Conservation (phyloP, 2,888 invertebrate genomes). For the Megaustenia siamemsis region DNA sequence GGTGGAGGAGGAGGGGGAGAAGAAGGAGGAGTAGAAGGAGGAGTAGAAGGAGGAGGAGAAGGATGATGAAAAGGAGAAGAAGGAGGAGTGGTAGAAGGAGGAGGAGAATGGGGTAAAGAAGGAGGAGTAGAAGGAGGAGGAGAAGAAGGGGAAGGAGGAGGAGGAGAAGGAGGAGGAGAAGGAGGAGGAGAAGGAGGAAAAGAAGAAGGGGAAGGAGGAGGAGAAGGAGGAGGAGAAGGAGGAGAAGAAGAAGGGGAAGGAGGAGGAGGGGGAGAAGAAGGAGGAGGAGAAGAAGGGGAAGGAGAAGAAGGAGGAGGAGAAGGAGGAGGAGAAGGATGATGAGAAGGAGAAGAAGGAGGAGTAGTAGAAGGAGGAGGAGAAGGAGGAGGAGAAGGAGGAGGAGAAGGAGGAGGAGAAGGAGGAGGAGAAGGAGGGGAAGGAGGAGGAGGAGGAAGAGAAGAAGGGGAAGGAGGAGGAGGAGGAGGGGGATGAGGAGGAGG, state of each 20-base stretch:
- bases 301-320: conserved; percentile 1
- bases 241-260: conserved; percentile 12
- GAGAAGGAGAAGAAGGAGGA: conserved; percentile 33
- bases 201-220: conserved; percentile 16
- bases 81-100: neutral
- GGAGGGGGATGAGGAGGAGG: too few relatives aligned
- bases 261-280: conserved; percentile 6
- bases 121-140: neutral
- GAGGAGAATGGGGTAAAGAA: neutral
- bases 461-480: conserved; percentile 20
- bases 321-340: conserved; percentile 29
- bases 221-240: neutral
- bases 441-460: conserved; percentile 20
- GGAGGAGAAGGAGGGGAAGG: neutral
- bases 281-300: neutral
- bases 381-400: neutral
- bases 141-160: neutral
- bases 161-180: neutral
- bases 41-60: neutral
- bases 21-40: neutral
- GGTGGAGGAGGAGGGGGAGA: neutral
- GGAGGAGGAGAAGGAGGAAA: neutral
- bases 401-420: neutral
- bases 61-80: neutral
- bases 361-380: conserved; percentile 28